A percentile compares a stretch with the other conserved stretches of the same genome.
Conservation (phyloP, 2,888 invertebrate species). For the Mantis religiosa region DNA sequence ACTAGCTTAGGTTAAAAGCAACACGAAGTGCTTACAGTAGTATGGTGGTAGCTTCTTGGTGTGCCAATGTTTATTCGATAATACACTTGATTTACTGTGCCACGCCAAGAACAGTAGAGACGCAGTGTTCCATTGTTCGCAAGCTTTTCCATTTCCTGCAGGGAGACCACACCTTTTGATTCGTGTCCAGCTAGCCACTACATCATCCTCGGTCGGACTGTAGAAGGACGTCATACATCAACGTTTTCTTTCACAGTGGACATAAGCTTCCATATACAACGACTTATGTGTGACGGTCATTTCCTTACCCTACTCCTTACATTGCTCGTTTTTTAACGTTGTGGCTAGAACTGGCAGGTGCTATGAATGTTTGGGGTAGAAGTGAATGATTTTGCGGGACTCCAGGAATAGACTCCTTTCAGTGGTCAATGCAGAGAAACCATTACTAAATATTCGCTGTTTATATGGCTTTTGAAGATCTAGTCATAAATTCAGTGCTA, state of each 20-base stretch:
- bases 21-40: neutral
- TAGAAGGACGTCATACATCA: conserved; percentile 11
- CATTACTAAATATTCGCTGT: too few species aligned
- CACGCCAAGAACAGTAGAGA: neutral
- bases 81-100: neutral
- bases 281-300: neutral
- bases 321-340: neutral
- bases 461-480: too few species aligned
- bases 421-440: too few species aligned
- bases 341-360: neutral
- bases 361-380: neutral
- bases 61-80: neutral
- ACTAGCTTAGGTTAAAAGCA: neutral
- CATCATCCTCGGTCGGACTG: neutral
- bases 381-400: neutral
- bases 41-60: neutral
- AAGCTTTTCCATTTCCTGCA: neutral
- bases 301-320: neutral
- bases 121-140: neutral
- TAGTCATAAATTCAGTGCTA: too few species aligned
- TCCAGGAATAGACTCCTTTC: neutral
- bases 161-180: neutral
- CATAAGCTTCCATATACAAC: neutral
- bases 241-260: neutral
- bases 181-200: neutral